Conservation (phyloP, 23 tunicate genomes). For the Diplosoma virens region DNA sequence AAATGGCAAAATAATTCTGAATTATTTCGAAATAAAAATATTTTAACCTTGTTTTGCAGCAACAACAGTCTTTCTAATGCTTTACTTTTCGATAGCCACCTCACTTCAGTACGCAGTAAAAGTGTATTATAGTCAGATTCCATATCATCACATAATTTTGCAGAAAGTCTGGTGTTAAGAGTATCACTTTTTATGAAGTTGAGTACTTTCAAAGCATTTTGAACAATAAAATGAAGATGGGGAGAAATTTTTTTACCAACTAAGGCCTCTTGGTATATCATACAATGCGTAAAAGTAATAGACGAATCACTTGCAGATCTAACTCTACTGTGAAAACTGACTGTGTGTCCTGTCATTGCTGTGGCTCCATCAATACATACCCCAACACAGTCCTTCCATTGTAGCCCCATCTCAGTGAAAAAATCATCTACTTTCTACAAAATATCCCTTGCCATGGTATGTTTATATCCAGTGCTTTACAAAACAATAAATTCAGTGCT, state of each 20-base stretch:
- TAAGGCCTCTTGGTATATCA: constrained; percentile 40
- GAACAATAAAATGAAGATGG: neutral
- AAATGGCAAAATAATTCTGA: too few relatives aligned
- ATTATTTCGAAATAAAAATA: too few relatives aligned
- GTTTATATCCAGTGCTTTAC: constrained; percentile 33
- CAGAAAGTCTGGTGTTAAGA: constrained; percentile 25
- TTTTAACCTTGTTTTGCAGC: too few relatives aligned
- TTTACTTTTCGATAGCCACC: constrained; percentile 51
- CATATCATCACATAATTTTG: constrained; percentile 21
- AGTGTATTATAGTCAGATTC: constrained; percentile 19
- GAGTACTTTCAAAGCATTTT: constrained; percentile 48
- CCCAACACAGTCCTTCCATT: too few relatives aligned
- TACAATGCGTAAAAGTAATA: constrained; percentile 48
- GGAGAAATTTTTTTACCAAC: constrained; percentile 17
- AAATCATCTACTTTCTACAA: constrained; percentile 30
- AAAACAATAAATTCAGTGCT: constrained; percentile 1
- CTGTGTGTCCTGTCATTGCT: constrained; percentile 42
- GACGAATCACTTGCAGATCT: constrained; percentile 33
- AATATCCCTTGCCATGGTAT: constrained; percentile 29
- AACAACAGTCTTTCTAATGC: constrained; percentile 30
- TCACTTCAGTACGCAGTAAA: constrained; percentile 39
- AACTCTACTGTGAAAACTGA: constrained; percentile 30
- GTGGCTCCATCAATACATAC: constrained; percentile 42
- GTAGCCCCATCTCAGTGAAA: constrained; percentile 38
- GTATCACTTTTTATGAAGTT: constrained; percentile 30